A percentile compares a stretch with the other conserved stretches of the same genome.
These are phyloP conservation scores for Drosophila tsacasi DNA, from an alignment of 1,140 invertebrate genomes.

Conservation along the genomic window DNA sequence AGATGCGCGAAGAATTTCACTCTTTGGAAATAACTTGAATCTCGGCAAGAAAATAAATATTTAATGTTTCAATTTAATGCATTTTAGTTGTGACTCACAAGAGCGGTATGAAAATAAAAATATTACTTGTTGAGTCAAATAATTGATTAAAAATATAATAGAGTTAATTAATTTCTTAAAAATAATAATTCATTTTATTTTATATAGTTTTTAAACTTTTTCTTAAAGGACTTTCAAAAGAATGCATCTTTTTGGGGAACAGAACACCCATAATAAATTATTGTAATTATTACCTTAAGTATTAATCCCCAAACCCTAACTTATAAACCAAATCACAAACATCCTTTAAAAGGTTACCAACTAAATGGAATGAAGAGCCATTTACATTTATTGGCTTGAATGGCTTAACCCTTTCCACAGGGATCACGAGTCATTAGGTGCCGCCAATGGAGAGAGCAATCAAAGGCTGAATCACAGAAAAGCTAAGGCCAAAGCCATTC, in stretches of 20 bases:
- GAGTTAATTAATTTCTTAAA: too few species aligned
- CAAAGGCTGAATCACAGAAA: not conserved
- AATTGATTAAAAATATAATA: too few species aligned
- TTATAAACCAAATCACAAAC: not conserved
- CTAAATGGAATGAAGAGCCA: slow-evolving; percentile 5
- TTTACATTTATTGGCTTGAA: slow-evolving; percentile 1
- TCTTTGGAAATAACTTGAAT: not conserved
- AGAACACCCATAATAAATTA: too few species aligned
- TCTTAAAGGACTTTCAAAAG: too few species aligned
- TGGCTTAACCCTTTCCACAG: slow-evolving; percentile 8
- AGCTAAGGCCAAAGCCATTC: not conserved
- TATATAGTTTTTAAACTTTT: too few species aligned
- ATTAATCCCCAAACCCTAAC: not conserved
- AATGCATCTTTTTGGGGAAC: too few species aligned
- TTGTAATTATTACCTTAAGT: not conserved
- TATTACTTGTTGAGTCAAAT: not conserved
- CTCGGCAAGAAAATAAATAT: not conserved
- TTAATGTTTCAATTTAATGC: not conserved
- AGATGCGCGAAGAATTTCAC: too few species aligned
- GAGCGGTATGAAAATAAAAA: not conserved
- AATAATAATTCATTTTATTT: too few species aligned
- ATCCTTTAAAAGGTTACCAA: not conserved
- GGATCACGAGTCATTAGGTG: slow-evolving; percentile 16
- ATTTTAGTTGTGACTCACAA: not conserved
- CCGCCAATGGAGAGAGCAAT: slow-evolving; percentile 4